These are phyloP conservation scores for Trichogramma dendrolimi DNA, from an alignment of 2,888 invertebrate species.

Conservation along the genomic window DNA sequence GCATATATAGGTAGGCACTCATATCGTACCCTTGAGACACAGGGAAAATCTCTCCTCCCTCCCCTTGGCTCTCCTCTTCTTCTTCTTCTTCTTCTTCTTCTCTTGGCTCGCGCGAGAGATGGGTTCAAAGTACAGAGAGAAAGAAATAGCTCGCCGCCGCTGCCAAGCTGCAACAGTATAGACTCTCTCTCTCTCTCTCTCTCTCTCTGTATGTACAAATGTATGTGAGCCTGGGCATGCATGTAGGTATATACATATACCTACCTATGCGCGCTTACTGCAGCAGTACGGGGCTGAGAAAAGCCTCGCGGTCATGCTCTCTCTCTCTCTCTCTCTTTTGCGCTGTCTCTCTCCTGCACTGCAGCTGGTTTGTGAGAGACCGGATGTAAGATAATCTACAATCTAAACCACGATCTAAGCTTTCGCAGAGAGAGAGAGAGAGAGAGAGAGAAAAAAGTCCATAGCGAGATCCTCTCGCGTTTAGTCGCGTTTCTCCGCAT, in stretches of 20 bases:
- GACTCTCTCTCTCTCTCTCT: too few relatives aligned
- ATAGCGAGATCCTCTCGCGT: too few relatives aligned
- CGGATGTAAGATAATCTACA: slow-evolving; percentile 29
- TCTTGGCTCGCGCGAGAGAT: not conserved
- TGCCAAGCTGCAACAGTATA: too few relatives aligned
- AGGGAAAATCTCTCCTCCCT: slow-evolving; percentile 10
- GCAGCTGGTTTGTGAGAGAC: slow-evolving; percentile 20
- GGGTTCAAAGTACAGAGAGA: slow-evolving; percentile 17
- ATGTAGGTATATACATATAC: not conserved
- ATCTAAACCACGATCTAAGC: slow-evolving; percentile 28
- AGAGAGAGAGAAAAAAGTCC: too few relatives aligned
- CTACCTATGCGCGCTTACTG: not conserved
- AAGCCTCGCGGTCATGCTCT: slow-evolving; percentile 16
- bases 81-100: not conserved
- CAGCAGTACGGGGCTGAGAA: slow-evolving; percentile 15
- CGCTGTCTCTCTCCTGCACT: not conserved
- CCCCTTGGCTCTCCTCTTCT: not conserved
- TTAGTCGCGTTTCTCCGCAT: too few relatives aligned
- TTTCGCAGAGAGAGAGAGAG: too few relatives aligned
- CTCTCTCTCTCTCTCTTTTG: not conserved
- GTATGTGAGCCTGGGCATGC: not conserved
- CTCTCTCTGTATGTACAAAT: too few relatives aligned
- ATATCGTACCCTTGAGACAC: slow-evolving; percentile 27
- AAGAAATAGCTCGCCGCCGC: too few relatives aligned
- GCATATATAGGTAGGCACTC: slow-evolving; percentile 7